Conservation (phyloP, 2,113 vertebrate species). For the Zosterops hypoxanthus region DNA sequence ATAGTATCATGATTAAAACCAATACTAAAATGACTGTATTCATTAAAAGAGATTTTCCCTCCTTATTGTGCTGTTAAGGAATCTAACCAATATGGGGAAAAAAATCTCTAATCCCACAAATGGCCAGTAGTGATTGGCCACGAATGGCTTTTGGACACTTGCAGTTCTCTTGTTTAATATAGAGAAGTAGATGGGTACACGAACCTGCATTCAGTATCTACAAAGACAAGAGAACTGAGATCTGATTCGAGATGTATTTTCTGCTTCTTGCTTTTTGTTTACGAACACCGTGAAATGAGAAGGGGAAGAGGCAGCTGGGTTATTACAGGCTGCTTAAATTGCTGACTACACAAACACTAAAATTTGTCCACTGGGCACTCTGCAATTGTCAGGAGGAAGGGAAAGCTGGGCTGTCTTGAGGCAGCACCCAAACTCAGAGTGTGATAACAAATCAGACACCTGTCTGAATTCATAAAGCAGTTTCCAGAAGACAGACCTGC, state of each 20-base stretch:
- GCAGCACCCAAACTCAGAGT: neutral
- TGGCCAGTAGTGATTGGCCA: neutral
- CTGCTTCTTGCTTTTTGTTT: neutral
- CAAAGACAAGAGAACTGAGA: neutral
- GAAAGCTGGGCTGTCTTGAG: neutral
- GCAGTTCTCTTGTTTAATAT: neutral
- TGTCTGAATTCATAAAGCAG: neutral
- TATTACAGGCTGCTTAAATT: neutral
- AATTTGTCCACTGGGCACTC: neutral
- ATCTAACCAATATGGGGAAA: neutral
- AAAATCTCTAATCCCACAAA: neutral
- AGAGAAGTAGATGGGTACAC: neutral
- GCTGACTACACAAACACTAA: neutral
- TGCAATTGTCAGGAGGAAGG: neutral
- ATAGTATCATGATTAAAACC: neutral
- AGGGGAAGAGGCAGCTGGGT: neutral
- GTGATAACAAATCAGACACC: neutral
- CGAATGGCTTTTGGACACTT: neutral
- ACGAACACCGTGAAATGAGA: neutral
- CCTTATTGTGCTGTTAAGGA: neutral
- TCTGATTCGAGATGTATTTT: neutral
- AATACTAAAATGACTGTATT: neutral
- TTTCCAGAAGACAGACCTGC: neutral
- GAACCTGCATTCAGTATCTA: neutral
- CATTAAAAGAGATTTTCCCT: neutral